phyloP scores from a whole-genome alignment of 1,140 invertebrate species.

The Solenopsis invicta region DNA sequence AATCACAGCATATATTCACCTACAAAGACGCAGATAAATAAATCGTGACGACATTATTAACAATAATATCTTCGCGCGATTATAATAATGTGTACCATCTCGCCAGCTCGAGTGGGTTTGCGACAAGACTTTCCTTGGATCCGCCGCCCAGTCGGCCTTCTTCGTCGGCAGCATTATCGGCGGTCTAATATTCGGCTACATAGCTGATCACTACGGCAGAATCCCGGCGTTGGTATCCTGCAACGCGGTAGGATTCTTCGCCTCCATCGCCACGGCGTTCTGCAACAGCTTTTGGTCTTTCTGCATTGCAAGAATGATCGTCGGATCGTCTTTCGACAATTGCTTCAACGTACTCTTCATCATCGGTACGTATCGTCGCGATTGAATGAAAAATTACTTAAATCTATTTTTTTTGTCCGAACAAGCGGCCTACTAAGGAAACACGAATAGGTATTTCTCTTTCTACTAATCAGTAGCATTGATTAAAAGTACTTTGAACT shows the following conservation, averaged over 20 bases:
- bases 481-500: slow-evolving; percentile 4
- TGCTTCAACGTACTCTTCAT: slow-evolving; percentile 97
- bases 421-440: slow-evolving; percentile 26
- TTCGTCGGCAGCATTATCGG: slow-evolving; percentile 87
- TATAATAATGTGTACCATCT: neutral
- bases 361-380: slow-evolving; percentile 89
- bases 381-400: neutral
- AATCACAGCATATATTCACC: neutral
- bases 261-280: slow-evolving; percentile 92
- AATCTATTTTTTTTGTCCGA: slow-evolving; percentile 23
- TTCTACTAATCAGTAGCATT: neutral
- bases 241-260: slow-evolving; percentile 92
- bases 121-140: slow-evolving; percentile 91
- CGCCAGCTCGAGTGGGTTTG: slow-evolving; percentile 93
- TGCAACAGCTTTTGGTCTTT: slow-evolving; percentile 92
- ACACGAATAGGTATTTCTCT: slow-evolving; percentile 7
- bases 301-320: slow-evolving; percentile 92
- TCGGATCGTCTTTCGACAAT: slow-evolving; percentile 95
- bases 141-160: slow-evolving; percentile 92
- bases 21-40: neutral
- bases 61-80: neutral
- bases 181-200: slow-evolving; percentile 87
- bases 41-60: neutral
- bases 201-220: slow-evolving; percentile 87
- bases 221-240: slow-evolving; percentile 88